Conservation (phyloP, 37 sponge, comb jelly and placozoan species). For the Cladorhizidae sp. region DNA sequence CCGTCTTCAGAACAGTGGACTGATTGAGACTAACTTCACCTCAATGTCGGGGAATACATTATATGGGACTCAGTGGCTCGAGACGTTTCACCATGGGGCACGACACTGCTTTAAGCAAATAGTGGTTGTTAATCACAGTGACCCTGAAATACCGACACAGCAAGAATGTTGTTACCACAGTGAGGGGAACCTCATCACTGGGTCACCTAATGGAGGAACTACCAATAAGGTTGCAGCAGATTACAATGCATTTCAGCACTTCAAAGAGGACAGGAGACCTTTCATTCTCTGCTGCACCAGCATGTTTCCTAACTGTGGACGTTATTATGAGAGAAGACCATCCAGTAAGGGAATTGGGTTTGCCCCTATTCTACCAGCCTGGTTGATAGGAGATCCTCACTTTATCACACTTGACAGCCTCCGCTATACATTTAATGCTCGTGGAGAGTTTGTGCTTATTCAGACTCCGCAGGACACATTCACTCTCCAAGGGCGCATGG, state of each 20-base stretch:
- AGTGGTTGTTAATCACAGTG: too few species aligned
- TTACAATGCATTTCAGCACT: constrained; percentile 4
- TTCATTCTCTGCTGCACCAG: constrained; percentile 28
- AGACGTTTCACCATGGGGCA: background rate
- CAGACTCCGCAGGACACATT: constrained; percentile 47
- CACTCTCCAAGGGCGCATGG: constrained; percentile 78
- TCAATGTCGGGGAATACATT: too few species aligned
- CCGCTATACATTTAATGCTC: constrained; percentile 73
- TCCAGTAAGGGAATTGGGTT: constrained; percentile 27
- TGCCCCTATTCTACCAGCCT: constrained; percentile 30
- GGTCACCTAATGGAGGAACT: constrained; percentile 26
- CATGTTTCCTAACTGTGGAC: constrained; percentile 9
- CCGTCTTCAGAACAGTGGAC: background rate
- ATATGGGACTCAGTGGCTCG: too few species aligned
- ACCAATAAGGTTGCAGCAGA: background rate
- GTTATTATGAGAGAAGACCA: constrained; percentile 36
- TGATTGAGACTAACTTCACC: background rate
- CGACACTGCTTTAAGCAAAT: background rate
- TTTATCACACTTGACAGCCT: constrained; percentile 69
- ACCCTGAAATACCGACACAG: too few species aligned
- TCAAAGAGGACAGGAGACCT: constrained; percentile 12
- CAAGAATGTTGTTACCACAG: constrained; percentile 38
- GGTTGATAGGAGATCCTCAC: constrained; percentile 72
- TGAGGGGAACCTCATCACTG: background rate
- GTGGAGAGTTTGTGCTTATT: constrained; percentile 68